Evolutionary conservation across 92 coral and sea anemone genomes (phyloP).

Genomic region (Micromussa lordhowensis): DNA sequence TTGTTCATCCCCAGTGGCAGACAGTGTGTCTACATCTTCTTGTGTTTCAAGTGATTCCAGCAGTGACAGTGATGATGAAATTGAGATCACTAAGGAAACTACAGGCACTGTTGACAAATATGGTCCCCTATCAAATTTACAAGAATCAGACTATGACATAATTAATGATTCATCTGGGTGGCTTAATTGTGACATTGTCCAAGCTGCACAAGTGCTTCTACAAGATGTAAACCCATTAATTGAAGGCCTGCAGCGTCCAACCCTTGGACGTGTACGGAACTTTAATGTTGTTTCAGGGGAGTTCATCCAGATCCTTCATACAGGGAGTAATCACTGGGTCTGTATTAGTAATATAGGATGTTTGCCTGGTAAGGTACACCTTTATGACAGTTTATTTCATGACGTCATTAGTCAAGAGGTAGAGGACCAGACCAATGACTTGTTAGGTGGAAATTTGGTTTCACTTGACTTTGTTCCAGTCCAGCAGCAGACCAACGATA

Average conservation of each 20-base stretch:
- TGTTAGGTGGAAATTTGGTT: slow-evolving; percentile 43
- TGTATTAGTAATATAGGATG: too few relatives aligned
- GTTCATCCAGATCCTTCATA: too few relatives aligned
- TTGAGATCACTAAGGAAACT: slow-evolving; percentile 32
- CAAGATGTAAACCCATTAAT: slow-evolving; percentile 57
- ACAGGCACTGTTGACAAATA: slow-evolving; percentile 28
- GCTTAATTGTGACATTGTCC: slow-evolving; percentile 56
- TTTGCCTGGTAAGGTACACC: too few relatives aligned
- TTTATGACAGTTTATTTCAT: slow-evolving; percentile 75
- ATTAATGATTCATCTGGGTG: slow-evolving; percentile 53
- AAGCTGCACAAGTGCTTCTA: slow-evolving; percentile 62
- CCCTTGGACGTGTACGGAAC: slow-evolving; percentile 57
- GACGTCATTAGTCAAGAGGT: slow-evolving; percentile 63
- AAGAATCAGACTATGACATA: slow-evolving; percentile 11
- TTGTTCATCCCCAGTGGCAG: not conserved
- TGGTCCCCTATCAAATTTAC: slow-evolving; percentile 24
- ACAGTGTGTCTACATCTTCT: too few relatives aligned
- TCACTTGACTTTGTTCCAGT: slow-evolving; percentile 54
- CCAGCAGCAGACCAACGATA: slow-evolving; percentile 68
- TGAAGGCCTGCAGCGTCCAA: slow-evolving; percentile 69
- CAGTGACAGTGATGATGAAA: slow-evolving; percentile 54
- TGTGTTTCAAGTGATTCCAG: slow-evolving; percentile 36
- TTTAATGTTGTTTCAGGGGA: slow-evolving; percentile 61
- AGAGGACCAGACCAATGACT: slow-evolving; percentile 57
- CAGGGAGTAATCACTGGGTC: too few relatives aligned